A percentile compares a stretch with the other conserved stretches of the same genome.
Evolutionary conservation across 2,113 vertebrate genomes (phyloP).

Genomic region (Lepisosteus oculatus): DNA sequence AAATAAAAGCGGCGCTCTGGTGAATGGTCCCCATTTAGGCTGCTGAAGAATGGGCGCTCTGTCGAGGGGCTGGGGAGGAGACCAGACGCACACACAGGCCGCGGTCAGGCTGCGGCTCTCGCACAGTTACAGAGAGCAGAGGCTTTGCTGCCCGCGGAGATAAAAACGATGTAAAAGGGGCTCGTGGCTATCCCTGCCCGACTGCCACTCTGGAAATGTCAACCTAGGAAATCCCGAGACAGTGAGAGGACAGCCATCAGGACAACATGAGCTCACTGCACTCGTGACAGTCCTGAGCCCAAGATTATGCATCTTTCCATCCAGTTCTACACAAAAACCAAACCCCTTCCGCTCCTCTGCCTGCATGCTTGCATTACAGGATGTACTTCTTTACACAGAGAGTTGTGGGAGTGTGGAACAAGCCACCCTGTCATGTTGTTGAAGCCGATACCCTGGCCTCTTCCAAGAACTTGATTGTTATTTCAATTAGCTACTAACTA

Average conservation of each 20-base stretch:
- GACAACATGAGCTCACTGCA: neutral
- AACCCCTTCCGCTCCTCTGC: too few relatives aligned
- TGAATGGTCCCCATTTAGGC: constrained; percentile 70
- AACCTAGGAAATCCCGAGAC: constrained; percentile 3
- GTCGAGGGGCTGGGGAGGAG: constrained; percentile 51
- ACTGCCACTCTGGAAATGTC: neutral
- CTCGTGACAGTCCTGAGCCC: neutral
- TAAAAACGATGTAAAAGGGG: constrained; percentile 44
- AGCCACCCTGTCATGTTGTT: too few relatives aligned
- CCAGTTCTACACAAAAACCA: constrained; percentile 4
- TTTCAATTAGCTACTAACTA: too few relatives aligned
- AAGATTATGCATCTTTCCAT: neutral
- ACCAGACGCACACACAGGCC: constrained; percentile 67
- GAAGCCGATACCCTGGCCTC: too few relatives aligned
- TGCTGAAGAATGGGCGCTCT: constrained; percentile 65
- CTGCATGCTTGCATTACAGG: too few relatives aligned
- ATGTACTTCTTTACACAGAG: too few relatives aligned
- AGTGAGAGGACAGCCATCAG: neutral
- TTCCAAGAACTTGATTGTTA: too few relatives aligned
- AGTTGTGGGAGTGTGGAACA: too few relatives aligned
- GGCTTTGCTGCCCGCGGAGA: constrained; percentile 56
- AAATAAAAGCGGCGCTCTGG: constrained; percentile 34
- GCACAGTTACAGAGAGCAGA: constrained; percentile 68
- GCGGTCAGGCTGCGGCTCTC: constrained; percentile 59
- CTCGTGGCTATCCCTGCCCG: constrained; percentile 4